Percentiles rank a stretch among this genome's conserved stretches.
These are phyloP conservation scores for Laticauda laticaudata DNA, from an alignment of 2,113 vertebrate species.

Conservation along the genomic window DNA sequence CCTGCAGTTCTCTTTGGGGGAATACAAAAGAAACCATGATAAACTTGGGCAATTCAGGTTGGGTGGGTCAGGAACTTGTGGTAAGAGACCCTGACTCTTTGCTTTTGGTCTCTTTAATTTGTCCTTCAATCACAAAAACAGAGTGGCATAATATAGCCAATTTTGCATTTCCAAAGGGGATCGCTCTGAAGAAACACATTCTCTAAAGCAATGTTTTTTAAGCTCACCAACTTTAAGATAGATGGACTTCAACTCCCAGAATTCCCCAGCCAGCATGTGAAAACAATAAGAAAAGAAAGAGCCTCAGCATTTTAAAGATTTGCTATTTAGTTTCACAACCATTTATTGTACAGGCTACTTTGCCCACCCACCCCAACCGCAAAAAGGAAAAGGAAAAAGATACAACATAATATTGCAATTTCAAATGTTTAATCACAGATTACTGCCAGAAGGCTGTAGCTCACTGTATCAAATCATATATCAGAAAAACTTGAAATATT, in stretches of 20 bases:
- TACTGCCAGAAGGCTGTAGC: constrained; percentile 58
- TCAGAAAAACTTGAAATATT: constrained; percentile 58
- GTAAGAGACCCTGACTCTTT: background rate
- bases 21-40: background rate
- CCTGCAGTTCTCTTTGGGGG: background rate
- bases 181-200: background rate
- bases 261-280: background rate
- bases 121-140: background rate
- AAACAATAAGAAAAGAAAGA: constrained; percentile 57
- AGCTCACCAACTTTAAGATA: background rate
- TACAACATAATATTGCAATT: constrained; percentile 51
- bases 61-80: background rate
- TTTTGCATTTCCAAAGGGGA: background rate
- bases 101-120: background rate
- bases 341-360: constrained; percentile 37
- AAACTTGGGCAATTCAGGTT: background rate
- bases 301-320: constrained; percentile 42
- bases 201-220: background rate
- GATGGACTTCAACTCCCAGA: background rate
- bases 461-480: constrained; percentile 49
- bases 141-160: background rate
- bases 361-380: background rate
- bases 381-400: constrained; percentile 36
- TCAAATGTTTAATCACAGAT: constrained; percentile 61
- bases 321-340: constrained; percentile 60